Conservation (phyloP, 2,797 vertebrate species). For the Oryzias sinensis region DNA sequence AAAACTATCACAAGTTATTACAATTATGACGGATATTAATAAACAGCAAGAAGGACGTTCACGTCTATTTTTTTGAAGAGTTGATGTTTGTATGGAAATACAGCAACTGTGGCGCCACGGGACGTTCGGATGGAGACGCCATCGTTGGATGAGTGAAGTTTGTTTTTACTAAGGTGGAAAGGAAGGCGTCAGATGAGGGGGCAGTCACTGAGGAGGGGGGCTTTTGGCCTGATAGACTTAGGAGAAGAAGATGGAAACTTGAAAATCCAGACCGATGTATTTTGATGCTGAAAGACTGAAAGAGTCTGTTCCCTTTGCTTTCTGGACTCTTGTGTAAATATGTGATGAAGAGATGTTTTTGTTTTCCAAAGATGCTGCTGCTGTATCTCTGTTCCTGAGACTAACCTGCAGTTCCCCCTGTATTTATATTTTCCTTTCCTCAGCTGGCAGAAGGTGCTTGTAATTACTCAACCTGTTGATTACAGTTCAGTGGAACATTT, state of each 20-base stretch:
- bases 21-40: slow-evolving; percentile 50
- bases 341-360: slow-evolving; percentile 33
- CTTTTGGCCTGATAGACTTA: slow-evolving; percentile 51
- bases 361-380: slow-evolving; percentile 57
- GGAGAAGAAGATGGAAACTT: slow-evolving; percentile 60
- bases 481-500: slow-evolving; percentile 85
- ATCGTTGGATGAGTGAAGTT: slow-evolving; percentile 63
- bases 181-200: slow-evolving; percentile 18
- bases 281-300: slow-evolving; percentile 44
- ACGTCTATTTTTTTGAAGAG: slow-evolving; percentile 75
- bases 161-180: slow-evolving; percentile 67
- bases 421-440: slow-evolving; percentile 86
- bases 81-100: slow-evolving; percentile 54
- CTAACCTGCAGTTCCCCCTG: slow-evolving; percentile 62
- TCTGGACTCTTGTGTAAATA: slow-evolving; percentile 81
- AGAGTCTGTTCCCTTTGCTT: slow-evolving; percentile 42
- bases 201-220: slow-evolving; percentile 2
- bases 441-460: slow-evolving; percentile 83
- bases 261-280: slow-evolving; percentile 56
- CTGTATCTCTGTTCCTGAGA: slow-evolving; percentile 54
- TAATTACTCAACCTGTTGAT: slow-evolving; percentile 84
- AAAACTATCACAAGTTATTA: slow-evolving; percentile 71
- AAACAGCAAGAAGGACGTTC: slow-evolving; percentile 59
- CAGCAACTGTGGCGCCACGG: slow-evolving; percentile 46
- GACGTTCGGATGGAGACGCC: slow-evolving; percentile 45